phyloP scores from a whole-genome alignment of 1,140 invertebrate species.

The Drosophila carrolli region DNA sequence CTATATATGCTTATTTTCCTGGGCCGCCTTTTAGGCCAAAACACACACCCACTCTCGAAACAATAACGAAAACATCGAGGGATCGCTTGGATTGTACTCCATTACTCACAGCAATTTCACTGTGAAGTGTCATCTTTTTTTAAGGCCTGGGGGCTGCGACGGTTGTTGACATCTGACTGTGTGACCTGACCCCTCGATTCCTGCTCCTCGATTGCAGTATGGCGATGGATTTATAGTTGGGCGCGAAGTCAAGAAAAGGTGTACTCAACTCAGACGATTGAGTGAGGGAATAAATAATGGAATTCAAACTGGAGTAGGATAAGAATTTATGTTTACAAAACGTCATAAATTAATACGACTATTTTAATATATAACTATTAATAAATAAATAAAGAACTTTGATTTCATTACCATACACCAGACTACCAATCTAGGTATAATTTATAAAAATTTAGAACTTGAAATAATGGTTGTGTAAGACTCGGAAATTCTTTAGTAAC shows the following conservation, averaged over 20 bases:
- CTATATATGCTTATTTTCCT: constrained; percentile 66
- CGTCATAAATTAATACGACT: too few relatives aligned
- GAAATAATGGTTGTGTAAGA: too few relatives aligned
- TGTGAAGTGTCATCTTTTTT: constrained; percentile 35
- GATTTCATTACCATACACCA: too few relatives aligned
- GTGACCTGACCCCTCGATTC: constrained; percentile 11
- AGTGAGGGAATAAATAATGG: too few relatives aligned
- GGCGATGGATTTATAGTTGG: background rate
- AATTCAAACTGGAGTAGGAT: too few relatives aligned
- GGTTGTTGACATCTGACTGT: constrained; percentile 44
- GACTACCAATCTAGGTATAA: too few relatives aligned
- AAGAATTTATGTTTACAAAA: too few relatives aligned
- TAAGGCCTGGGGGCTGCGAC: constrained; percentile 16
- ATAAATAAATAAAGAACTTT: too few relatives aligned
- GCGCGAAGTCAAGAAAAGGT: background rate
- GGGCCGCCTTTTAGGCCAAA: constrained; percentile 48
- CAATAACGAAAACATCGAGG: constrained; percentile 44
- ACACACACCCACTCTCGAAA: constrained; percentile 14
- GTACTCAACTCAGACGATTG: constrained; percentile 2
- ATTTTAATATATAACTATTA: too few relatives aligned
- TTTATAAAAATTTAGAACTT: too few relatives aligned
- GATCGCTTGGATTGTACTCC: constrained; percentile 46
- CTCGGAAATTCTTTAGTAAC: background rate
- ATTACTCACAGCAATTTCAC: constrained; percentile 49
- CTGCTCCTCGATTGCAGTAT: background rate